Base-by-base conservation (phyloP, 2,888 invertebrate species). In the Coelopa pilipes region DNA sequence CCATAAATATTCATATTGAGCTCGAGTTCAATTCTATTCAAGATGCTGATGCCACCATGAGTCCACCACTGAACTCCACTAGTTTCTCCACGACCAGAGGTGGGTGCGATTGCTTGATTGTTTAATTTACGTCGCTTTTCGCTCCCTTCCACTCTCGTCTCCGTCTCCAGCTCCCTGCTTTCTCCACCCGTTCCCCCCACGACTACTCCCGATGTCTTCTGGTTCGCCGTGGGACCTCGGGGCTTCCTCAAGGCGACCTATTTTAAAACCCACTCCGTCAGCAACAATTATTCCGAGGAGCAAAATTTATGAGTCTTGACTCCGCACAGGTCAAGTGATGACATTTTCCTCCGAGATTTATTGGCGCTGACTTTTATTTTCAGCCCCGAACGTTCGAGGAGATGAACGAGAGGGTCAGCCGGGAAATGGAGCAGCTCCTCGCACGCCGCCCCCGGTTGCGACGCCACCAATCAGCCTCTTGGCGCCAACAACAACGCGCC, bases 341-440 rank as follows among this genome's bases (percentile, higher is more conserved):
- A 78, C 78, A 79, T 80, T 79, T 78, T 79, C 77, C 78, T 78
- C 76, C 68, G 78, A 80, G 80, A 80, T 80, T 80, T 80, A 80
- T 80, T 76, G 63, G 53, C 45, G 71, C 10, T 45, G 71, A 71
- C 63, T 71, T 63, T 63, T 63, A 50, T 71, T 71, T 63, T 46
- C 63, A 49, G 62, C 70, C 57, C 34, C 34, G 57, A 72, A 63
- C 50, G 49, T n/a, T n/a, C 47, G 12, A 10, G 21, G 24, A 50
- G 3, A 47, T 13, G 1, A 1, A 53, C 34, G 66, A 17, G 19
- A 45, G 46, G 11, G 17, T 17, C 62, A 24, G 19, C 4, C 57
- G 21, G 17, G 57, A 21, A 17, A 21, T 21, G 19, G 19, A 57
- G 57, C 19, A 17, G 17, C 17, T 17, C 17, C 11, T 19, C 19